Evolutionary conservation across 2,888 invertebrate species (phyloP).

Genomic region (Conomelus anceps): DNA sequence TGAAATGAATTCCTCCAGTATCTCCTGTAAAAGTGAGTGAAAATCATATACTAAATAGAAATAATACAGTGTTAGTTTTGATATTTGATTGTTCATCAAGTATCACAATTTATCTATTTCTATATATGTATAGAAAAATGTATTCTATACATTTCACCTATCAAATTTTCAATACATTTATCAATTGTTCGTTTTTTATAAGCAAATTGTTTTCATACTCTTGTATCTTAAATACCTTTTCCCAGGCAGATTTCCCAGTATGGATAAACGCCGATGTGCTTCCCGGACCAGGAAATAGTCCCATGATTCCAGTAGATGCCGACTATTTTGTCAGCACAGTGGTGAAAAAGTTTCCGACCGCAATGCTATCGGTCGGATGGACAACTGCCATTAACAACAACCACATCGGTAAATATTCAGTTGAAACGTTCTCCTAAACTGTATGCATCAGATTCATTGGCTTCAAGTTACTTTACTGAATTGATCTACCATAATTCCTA

Average conservation of each 20-base stretch:
- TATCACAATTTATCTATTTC: too few species aligned
- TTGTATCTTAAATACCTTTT: slow-evolving; percentile 19
- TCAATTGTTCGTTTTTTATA: slow-evolving; percentile 16
- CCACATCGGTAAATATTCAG: slow-evolving; percentile 6
- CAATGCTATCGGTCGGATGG: slow-evolving; percentile 78
- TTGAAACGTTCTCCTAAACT: not conserved
- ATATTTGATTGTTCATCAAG: too few species aligned
- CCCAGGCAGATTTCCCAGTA: slow-evolving; percentile 62
- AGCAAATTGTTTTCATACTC: too few species aligned
- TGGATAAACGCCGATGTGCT: slow-evolving; percentile 88
- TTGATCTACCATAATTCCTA: too few species aligned
- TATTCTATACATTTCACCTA: too few species aligned
- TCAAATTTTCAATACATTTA: not conserved
- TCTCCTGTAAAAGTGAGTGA: too few species aligned
- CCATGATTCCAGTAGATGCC: slow-evolving; percentile 55
- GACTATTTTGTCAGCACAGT: slow-evolving; percentile 54
- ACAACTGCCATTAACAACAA: slow-evolving; percentile 53
- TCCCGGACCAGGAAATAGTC: slow-evolving; percentile 59
- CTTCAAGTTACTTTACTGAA: not conserved
- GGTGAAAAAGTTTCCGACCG: slow-evolving; percentile 51
- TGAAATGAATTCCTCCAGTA: too few species aligned
- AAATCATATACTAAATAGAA: too few species aligned
- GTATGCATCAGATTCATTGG: not conserved
- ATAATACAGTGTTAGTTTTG: too few species aligned
- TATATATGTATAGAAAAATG: too few species aligned